A percentile compares a stretch with the other conserved stretches of the same genome.
Conservation (phyloP, 2,113 vertebrate species). For the Rhineura floridana region DNA sequence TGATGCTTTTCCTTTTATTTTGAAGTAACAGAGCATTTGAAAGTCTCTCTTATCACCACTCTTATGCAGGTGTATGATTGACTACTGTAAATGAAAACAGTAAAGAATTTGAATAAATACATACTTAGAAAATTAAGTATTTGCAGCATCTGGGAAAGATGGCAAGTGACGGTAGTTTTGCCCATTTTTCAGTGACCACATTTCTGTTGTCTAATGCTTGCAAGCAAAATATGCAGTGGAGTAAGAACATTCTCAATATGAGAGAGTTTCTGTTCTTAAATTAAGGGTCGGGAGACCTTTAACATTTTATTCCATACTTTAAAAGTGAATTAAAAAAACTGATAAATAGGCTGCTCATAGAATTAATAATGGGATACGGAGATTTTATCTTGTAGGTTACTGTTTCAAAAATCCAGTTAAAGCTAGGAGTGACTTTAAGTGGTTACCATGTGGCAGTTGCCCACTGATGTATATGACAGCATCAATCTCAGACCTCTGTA, state of each 20-base stretch:
- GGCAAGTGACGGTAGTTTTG: not conserved
- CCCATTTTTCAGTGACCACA: not conserved
- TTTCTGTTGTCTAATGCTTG: not conserved
- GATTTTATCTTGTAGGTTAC: not conserved
- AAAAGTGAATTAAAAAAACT: not conserved
- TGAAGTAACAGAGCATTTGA: not conserved
- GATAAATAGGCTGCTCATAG: not conserved
- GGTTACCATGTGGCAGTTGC: constrained; percentile 32
- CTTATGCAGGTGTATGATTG: not conserved
- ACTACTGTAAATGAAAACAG: not conserved
- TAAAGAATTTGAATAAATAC: too few relatives aligned
- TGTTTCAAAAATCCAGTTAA: constrained; percentile 35
- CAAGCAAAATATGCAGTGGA: not conserved
- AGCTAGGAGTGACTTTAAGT: constrained; percentile 19
- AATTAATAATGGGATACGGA: constrained; percentile 12
- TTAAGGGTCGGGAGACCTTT: not conserved
- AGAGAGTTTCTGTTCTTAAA: not conserved
- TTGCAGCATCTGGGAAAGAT: not conserved
- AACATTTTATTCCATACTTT: not conserved
- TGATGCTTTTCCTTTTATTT: too few relatives aligned
- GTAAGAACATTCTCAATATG: not conserved
- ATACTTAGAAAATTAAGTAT: not conserved
- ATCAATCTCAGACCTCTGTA: not conserved
- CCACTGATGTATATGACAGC: constrained; percentile 18
- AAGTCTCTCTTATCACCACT: not conserved